Evolutionary conservation across 2,113 vertebrate genomes (phyloP), one percentile per base, ranked within the genome.

Genomic region (Struthidea cinerea): DNA sequence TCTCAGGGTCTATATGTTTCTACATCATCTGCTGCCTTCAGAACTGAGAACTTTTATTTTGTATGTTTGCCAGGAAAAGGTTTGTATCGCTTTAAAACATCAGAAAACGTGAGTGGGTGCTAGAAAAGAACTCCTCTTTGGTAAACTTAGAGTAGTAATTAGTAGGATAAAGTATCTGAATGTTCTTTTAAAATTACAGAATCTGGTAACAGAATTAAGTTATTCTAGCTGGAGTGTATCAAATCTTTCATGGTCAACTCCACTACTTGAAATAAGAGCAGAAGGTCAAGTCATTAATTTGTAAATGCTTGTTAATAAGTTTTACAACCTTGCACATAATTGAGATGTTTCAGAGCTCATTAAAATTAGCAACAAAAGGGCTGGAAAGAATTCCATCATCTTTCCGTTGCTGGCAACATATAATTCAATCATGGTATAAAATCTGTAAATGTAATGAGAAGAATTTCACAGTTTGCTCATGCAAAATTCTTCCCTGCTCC

Each of bases 261-360:
- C 27, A 13, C n/a, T 59, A 16, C 56, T 70, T 81, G 89, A 67
- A 81, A 10, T 35, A 65, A 50, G 85, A 86, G 47, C 86, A 74
- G 71, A 69, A 95, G 87, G 82, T 91, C 57, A 60, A 49, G 49
- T n/a, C 32, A 30, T 76, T 85, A 65, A 65, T 80, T 77, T 77
- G 22, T 70, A 81, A 84, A 55, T 70, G 46, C 39, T 42, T 46
- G 37, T 27, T 77, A 57, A 69, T 76, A 64, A 52, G n/a, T 80
- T 93, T 90, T 86, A 88, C n/a, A 55, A 41, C 46, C 55, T 93
- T 5, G 1, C 44, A 23, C 22, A 11, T 60, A 46, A 80, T 80
- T 84, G 60, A 77, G 46, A 22, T 92, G 49, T 63, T 94, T 73
- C 55, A 69, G 55, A 77, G 71, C 22, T 77, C 42, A 42, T 84